Conservation (phyloP, 2,888 invertebrate species). For the Thymelicus acteon region DNA sequence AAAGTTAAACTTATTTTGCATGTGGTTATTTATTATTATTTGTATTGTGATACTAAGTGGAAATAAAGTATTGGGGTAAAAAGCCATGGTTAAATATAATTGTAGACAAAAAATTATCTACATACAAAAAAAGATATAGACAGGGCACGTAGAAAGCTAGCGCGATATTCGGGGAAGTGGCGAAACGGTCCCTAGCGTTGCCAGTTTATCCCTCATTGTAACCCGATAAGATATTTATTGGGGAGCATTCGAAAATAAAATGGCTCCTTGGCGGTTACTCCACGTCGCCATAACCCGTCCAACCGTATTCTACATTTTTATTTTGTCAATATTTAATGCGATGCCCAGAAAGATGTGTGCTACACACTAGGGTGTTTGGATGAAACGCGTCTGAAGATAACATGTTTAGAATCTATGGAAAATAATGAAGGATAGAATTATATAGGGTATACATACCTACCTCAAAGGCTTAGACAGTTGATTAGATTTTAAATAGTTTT, state of each 20-base stretch:
- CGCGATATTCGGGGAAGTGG: constrained; percentile 14
- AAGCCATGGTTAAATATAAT: too few species aligned
- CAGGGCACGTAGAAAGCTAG: not conserved
- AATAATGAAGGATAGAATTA: too few species aligned
- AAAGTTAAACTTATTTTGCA: too few species aligned
- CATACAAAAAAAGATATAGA: not conserved
- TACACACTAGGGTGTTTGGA: constrained; percentile 37
- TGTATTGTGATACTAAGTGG: too few species aligned
- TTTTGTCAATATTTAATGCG: constrained; percentile 84
- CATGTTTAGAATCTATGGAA: too few species aligned
- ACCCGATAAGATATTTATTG: constrained; percentile 84
- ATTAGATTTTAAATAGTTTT: too few species aligned
- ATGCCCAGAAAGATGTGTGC: constrained; percentile 55
- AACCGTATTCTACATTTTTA: constrained; percentile 80
- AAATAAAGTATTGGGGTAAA: too few species aligned
- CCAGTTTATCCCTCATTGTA: constrained; percentile 76
- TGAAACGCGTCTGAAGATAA: constrained; percentile 9
- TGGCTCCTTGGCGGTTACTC: constrained; percentile 72
- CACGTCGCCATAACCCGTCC: constrained; percentile 72
- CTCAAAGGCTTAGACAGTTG: too few species aligned
- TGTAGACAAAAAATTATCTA: too few species aligned
- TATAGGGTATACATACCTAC: too few species aligned
- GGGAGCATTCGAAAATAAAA: constrained; percentile 77
- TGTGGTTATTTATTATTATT: too few species aligned
- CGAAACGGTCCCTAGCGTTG: constrained; percentile 5